Conservation (phyloP, 2,888 invertebrate genomes). For the Agrotis ipsilon region DNA sequence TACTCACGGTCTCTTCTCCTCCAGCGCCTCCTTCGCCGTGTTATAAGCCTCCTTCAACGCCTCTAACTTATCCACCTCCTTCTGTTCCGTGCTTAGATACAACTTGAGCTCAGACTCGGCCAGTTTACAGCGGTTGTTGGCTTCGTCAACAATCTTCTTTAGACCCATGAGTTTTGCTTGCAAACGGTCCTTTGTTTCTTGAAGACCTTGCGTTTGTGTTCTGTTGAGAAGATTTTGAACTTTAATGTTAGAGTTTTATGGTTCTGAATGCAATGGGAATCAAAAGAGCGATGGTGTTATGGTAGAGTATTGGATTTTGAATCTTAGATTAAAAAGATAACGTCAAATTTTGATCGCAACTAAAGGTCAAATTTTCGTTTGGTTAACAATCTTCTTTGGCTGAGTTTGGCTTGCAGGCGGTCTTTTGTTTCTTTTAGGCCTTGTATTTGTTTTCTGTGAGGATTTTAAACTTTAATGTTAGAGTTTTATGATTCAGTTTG, state of each 20-base stretch:
- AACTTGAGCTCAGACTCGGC: constrained; percentile 96
- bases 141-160: constrained; percentile 93
- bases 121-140: constrained; percentile 90
- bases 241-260: background rate
- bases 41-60: constrained; percentile 90
- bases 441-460: constrained; percentile 91
- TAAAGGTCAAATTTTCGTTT: constrained; percentile 81
- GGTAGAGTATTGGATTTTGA: background rate
- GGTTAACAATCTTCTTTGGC: constrained; percentile 93
- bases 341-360: too few species aligned
- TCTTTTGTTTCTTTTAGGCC: constrained; percentile 94
- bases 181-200: constrained; percentile 93
- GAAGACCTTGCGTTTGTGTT: constrained; percentile 93
- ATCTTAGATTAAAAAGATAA: background rate
- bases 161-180: constrained; percentile 93
- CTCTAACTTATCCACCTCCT: constrained; percentile 92
- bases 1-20: constrained; percentile 85
- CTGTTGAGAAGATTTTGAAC: constrained; percentile 65
- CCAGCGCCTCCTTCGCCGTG: constrained; percentile 86
- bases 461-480: background rate
- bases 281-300: background rate
- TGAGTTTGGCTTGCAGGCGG: constrained; percentile 92
- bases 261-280: background rate
- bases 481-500: background rate
- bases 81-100: constrained; percentile 92